Base-by-base conservation (phyloP, 2,888 invertebrate species). In the Cephus spinipes region DNA sequence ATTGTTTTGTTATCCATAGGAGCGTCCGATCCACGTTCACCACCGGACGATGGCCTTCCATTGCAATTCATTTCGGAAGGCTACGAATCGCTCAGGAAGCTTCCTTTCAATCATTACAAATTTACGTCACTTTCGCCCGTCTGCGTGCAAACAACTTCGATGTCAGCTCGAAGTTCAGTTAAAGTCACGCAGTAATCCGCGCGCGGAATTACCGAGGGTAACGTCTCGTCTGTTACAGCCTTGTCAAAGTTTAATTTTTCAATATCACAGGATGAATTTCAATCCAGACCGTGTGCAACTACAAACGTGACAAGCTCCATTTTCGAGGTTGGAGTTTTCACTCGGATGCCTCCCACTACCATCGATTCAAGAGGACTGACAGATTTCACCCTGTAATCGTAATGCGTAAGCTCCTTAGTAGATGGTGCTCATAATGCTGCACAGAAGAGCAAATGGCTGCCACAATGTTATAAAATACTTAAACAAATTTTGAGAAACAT, bases 1-100 rank as follows among this genome's bases (percentile, higher is more conserved):
- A 95, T 94, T 80, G 96, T 95, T 92, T 95, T 95, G 89, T 94
- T 94, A 91, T 94, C 95, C 94, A 94, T 94, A 83, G 87, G 85
- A 80, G 77, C 77, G 79, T 81, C 86, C 75, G 84, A 79, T 81
- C 83, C 84, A 80, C 84, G 80, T 85, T 86, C 86, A 83, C 83
- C 87, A 86, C 78, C 84, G 81, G 83, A 77, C 77, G 86, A 86
- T 83, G 85, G 82, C 78, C 85, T 87, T 84, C 90, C 91, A 91
- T 90, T 90, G 91, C 90, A 90, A 87, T 89, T 90, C 91, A 91
- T 89, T 85, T 87, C 90, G 85, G 82, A 85, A 84, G 82, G 84
- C 81, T 82, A 80, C 80, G 83, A 83, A 80, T 85, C 79, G 79
- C 81, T 81, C 77, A 68, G 75, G 82, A 77, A 85, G 83, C 81